Percentiles rank a stretch among this genome's conserved stretches.
phyloP scores from a whole-genome alignment of 2,797 vertebrate species.

The Centropyge bicolor region DNA sequence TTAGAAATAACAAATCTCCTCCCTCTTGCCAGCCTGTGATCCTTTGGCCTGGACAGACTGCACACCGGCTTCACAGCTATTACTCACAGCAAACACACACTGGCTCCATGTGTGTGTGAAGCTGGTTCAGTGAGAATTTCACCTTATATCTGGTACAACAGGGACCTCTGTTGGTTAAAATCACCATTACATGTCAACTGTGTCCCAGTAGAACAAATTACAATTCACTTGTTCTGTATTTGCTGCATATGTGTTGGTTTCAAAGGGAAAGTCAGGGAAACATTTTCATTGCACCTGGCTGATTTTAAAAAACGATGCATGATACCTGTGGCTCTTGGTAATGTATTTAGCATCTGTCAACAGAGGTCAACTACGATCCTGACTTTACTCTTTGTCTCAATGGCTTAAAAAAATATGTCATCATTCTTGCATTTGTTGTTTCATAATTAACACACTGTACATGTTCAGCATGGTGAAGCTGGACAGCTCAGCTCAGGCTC shows the following conservation, averaged over 20 bases:
- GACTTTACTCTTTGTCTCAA: neutral
- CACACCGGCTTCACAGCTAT: neutral
- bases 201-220: neutral
- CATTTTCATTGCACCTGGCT: neutral
- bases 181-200: constrained; percentile 21
- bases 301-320: neutral
- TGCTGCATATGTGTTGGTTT: neutral
- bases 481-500: neutral
- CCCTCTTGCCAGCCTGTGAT: neutral
- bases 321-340: neutral
- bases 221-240: neutral
- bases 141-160: constrained; percentile 50
- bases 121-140: neutral
- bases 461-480: neutral
- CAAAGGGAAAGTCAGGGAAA: neutral
- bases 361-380: neutral
- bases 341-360: neutral
- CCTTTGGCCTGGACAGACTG: neutral
- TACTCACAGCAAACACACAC: constrained; percentile 23
- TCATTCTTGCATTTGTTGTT: neutral
- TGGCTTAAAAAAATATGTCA: neutral
- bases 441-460: neutral
- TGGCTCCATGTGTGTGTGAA: constrained; percentile 7
- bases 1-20: neutral
- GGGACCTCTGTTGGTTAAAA: constrained; percentile 78